phyloP scores from a whole-genome alignment of 1,140 invertebrate genomes.

The Drosophila trapezifrons region DNA sequence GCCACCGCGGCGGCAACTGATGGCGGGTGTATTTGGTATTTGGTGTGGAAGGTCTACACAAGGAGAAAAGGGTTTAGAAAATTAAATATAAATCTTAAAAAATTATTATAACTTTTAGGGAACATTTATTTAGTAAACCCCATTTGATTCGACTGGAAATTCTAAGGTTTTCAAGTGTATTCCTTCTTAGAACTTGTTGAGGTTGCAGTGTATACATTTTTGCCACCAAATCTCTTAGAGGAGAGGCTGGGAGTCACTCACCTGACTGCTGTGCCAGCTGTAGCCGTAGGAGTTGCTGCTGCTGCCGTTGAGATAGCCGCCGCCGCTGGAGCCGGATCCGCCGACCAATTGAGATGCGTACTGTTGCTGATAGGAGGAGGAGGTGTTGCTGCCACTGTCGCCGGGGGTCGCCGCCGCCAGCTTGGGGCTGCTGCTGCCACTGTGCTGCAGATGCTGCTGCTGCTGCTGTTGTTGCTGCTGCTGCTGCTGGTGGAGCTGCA shows the following conservation, averaged over 20 bases:
- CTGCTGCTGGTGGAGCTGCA: conserved; percentile 68
- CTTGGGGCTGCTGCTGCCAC: conserved; percentile 65
- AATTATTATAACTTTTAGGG: too few species aligned
- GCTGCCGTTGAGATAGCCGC: conserved; percentile 73
- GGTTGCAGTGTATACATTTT: not conserved
- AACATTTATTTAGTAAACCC: too few species aligned
- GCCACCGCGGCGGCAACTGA: conserved; percentile 56
- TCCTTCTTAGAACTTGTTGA: too few species aligned
- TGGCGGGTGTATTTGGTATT: conserved; percentile 85
- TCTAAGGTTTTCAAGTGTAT: too few species aligned
- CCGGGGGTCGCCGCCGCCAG: conserved; percentile 49
- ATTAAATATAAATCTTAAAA: not conserved
- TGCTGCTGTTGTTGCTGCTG: conserved; percentile 59
- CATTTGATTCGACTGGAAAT: too few species aligned
- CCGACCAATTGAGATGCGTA: conserved; percentile 79
- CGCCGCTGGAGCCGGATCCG: conserved; percentile 46
- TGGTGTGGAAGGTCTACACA: conserved; percentile 76
- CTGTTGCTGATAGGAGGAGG: conserved; percentile 83
- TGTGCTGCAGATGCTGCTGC: conserved; percentile 53
- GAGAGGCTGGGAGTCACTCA: conserved; percentile 42
- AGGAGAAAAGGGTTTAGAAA: conserved; percentile 5
- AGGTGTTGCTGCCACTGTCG: conserved; percentile 80
- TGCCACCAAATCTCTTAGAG: too few species aligned
- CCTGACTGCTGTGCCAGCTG: conserved; percentile 82
- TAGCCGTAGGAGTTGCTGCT: conserved; percentile 71